phyloP scores from a whole-genome alignment of 2,888 invertebrate genomes.

The Scaptomyza tumidula region DNA sequence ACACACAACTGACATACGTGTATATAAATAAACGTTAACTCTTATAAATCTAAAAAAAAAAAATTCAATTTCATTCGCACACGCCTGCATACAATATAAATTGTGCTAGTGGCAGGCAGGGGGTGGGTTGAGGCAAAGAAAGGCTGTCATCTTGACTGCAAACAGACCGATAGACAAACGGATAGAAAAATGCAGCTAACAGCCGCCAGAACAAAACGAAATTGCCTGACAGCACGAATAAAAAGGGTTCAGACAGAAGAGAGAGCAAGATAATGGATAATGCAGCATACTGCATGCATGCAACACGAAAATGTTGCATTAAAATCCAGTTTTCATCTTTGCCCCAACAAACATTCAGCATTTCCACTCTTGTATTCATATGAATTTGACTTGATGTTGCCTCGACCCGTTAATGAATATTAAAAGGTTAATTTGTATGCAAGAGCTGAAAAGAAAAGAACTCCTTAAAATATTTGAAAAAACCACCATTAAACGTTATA shows the following conservation, averaged over 20 bases:
- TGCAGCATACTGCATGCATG: conserved; percentile 9
- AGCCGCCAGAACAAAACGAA: conserved; percentile 67
- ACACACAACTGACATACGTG: conserved; percentile 52
- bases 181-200: conserved; percentile 59
- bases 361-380: background rate
- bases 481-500: conserved; percentile 41
- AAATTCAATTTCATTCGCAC: conserved; percentile 43
- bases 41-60: conserved; percentile 38
- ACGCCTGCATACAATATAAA: conserved; percentile 34
- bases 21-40: conserved; percentile 60
- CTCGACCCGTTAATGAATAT: conserved; percentile 46
- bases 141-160: conserved; percentile 69
- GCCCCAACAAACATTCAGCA: conserved; percentile 15
- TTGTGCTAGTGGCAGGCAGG: conserved; percentile 26
- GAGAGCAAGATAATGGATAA: conserved; percentile 40
- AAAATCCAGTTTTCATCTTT: conserved; percentile 15
- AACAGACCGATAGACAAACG: conserved; percentile 18
- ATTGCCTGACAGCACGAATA: conserved; percentile 41
- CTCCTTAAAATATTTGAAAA: conserved; percentile 15
- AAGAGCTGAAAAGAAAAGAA: background rate
- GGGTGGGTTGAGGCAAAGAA: conserved; percentile 23
- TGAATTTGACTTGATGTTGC: conserved; percentile 33
- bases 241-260: background rate
- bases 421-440: conserved; percentile 47
- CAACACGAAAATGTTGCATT: conserved; percentile 45